A percentile compares a stretch with the other conserved stretches of the same genome.
Evolutionary conservation across 2,113 vertebrate species (phyloP).

Genomic region (Carollia perspicillata): DNA sequence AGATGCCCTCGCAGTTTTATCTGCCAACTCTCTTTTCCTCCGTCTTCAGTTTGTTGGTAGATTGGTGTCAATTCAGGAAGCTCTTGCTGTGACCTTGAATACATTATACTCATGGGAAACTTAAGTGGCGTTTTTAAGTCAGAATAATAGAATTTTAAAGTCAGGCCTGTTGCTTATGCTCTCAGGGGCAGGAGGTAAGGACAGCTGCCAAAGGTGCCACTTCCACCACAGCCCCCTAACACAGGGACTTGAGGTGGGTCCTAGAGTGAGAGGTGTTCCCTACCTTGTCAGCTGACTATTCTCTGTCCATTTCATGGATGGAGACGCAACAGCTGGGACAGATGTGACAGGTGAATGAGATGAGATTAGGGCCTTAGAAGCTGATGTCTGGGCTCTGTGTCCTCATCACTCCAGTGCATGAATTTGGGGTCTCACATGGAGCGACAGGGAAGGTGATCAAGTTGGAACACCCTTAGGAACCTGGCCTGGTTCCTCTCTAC

Average conservation of each 20-base stretch:
- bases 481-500: not conserved
- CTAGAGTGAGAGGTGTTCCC: not conserved
- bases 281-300: not conserved
- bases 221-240: not conserved
- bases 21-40: not conserved
- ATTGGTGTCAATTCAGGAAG: not conserved
- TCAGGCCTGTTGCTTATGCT: not conserved
- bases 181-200: not conserved
- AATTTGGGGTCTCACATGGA: not conserved
- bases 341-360: not conserved
- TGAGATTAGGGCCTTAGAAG: not conserved
- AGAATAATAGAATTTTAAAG: not conserved
- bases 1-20: not conserved
- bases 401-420: not conserved
- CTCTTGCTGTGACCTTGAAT: not conserved
- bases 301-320: not conserved
- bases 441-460: not conserved
- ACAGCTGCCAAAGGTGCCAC: not conserved
- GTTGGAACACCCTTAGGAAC: not conserved
- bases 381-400: not conserved
- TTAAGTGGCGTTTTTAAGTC: not conserved
- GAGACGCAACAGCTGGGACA: not conserved
- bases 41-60: not conserved
- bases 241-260: not conserved
- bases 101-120: not conserved